These are phyloP conservation scores for Eclectus roratus DNA, from an alignment of 2,113 vertebrate genomes.

Conservation along the genomic window DNA sequence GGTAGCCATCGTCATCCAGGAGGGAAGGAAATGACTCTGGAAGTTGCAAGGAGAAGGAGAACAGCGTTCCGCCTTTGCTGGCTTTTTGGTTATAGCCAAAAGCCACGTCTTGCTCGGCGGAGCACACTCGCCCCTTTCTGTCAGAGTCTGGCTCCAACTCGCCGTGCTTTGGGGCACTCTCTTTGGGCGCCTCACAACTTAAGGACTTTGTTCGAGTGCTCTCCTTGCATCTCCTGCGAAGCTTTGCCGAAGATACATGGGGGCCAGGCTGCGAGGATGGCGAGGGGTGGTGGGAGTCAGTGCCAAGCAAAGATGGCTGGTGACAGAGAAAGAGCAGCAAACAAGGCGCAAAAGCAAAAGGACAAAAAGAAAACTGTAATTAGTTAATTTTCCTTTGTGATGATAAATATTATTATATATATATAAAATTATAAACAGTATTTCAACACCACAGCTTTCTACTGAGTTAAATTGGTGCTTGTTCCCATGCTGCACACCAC, in stretches of 20 bases:
- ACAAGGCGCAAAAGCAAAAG: conserved; percentile 87
- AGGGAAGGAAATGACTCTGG: conserved; percentile 89
- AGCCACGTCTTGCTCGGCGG: conserved; percentile 80
- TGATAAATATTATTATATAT: conserved; percentile 23
- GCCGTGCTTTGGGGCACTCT: conserved; percentile 5
- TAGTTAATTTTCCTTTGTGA: conserved; percentile 85
- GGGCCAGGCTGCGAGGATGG: conserved; percentile 79
- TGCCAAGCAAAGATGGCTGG: conserved; percentile 78
- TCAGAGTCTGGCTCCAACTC: conserved; percentile 74
- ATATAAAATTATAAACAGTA: conserved; percentile 63
- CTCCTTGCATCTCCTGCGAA: conserved; percentile 89
- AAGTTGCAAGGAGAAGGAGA: conserved; percentile 98
- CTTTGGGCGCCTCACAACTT: conserved; percentile 68
- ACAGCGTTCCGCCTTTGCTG: conserved; percentile 83
- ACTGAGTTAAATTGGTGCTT: not conserved
- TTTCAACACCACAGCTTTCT: conserved; percentile 54
- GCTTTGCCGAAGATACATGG: conserved; percentile 78
- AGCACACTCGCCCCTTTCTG: conserved; percentile 74
- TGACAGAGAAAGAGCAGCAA: conserved; percentile 74
- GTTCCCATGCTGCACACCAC: conserved; percentile 2
- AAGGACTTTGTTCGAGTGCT: conserved; percentile 64
- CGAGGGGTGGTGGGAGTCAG: conserved; percentile 73
- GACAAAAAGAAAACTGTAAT: conserved; percentile 93
- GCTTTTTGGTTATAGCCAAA: conserved; percentile 83
- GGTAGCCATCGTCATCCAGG: conserved; percentile 94